These are phyloP conservation scores for Pteria penguin DNA, from an alignment of 2,888 invertebrate genomes.

Conservation along the genomic window DNA sequence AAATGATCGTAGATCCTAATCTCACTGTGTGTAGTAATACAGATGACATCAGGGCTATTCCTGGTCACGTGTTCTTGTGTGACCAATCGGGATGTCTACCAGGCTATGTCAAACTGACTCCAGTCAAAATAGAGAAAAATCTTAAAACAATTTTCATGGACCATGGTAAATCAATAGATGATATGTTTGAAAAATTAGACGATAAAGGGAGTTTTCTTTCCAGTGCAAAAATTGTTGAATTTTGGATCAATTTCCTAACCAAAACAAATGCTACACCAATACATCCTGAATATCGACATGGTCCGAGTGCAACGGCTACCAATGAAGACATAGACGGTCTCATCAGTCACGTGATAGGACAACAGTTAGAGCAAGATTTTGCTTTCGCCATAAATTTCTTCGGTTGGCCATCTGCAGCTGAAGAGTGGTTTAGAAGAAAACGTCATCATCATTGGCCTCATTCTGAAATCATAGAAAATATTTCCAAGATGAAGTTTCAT, in stretches of 20 bases:
- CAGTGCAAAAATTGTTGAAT: constrained; percentile 12
- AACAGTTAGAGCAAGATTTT: constrained; percentile 20
- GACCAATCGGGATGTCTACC: constrained; percentile 1
- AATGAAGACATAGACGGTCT: constrained; percentile 6
- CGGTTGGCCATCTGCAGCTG: neutral
- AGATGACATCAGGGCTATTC: neutral
- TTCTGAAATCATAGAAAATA: neutral
- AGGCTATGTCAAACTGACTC: constrained; percentile 13
- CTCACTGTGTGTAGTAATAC: neutral
- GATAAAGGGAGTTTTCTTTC: neutral
- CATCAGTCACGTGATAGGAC: neutral
- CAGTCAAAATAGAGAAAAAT: neutral
- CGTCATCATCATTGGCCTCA: constrained; percentile 2
- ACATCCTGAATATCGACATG: constrained; percentile 18
- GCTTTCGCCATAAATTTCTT: neutral
- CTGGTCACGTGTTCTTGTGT: neutral
- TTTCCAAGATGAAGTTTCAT: neutral
- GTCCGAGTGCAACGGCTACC: constrained; percentile 13
- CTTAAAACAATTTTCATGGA: constrained; percentile 9
- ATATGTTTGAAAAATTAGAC: constrained; percentile 2
- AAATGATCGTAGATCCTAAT: constrained; percentile 16
- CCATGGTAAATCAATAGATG: constrained; percentile 3
- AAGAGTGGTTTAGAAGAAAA: constrained; percentile 16
- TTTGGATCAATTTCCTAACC: constrained; percentile 13
- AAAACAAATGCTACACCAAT: neutral